Evolutionary conservation across 2,797 vertebrate species (phyloP).

Genomic region (Pipistrellus nathusii): DNA sequence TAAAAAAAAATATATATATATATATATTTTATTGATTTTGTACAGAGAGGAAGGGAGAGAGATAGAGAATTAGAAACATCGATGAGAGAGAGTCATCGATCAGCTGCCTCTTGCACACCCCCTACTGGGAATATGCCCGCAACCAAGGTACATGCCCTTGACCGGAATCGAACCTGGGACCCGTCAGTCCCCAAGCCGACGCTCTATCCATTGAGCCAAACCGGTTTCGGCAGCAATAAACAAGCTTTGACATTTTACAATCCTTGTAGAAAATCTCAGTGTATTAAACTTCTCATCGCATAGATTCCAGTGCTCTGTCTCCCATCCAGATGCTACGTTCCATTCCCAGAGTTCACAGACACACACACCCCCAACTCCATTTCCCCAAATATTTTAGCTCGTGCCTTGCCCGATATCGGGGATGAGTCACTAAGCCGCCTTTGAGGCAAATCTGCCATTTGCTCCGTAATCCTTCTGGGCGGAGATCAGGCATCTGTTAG

Average conservation of each 20-base stretch:
- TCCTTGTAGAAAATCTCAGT: not conserved
- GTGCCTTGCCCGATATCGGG: conserved; percentile 26
- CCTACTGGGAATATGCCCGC: too few relatives aligned
- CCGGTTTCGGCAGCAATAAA: too few relatives aligned
- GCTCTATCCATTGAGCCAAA: too few relatives aligned
- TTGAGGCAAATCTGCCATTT: conserved; percentile 76
- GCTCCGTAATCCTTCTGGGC: conserved; percentile 74
- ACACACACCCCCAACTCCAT: not conserved
- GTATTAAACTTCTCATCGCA: not conserved
- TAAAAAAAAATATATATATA: too few relatives aligned
- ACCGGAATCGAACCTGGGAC: too few relatives aligned
- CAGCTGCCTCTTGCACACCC: too few relatives aligned
- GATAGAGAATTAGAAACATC: too few relatives aligned
- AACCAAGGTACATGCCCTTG: too few relatives aligned
- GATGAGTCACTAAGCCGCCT: conserved; percentile 59
- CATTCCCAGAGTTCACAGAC: not conserved
- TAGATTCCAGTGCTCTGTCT: not conserved
- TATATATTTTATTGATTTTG: too few relatives aligned
- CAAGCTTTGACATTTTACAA: not conserved
- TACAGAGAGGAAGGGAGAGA: too few relatives aligned
- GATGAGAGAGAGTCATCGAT: too few relatives aligned
- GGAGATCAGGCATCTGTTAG: conserved; percentile 78
- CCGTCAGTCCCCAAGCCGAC: too few relatives aligned
- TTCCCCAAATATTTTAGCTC: conserved; percentile 40
- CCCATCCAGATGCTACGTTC: not conserved